Percentiles rank a stretch among this genome's conserved stretches.
These are phyloP conservation scores for Coregonus ussuriensis DNA, from an alignment of 2,797 vertebrate species.

Conservation along the genomic window DNA sequence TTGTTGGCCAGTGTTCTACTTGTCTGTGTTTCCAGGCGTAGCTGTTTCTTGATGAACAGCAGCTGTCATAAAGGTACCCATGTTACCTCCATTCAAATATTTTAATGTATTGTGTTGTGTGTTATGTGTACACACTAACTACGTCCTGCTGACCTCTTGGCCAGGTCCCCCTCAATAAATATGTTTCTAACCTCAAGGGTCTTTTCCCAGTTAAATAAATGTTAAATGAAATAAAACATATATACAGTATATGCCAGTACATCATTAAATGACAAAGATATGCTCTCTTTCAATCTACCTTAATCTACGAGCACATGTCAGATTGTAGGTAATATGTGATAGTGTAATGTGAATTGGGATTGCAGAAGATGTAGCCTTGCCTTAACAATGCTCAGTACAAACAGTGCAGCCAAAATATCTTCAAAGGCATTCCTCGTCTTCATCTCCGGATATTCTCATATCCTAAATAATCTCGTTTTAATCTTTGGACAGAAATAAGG, in stretches of 20 bases:
- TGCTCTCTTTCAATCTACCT: neutral
- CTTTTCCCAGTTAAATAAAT: too few species aligned
- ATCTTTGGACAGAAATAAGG: slow-evolving; percentile 36
- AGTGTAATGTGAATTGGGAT: neutral
- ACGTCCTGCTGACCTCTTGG: too few species aligned
- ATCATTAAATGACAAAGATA: neutral
- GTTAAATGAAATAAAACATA: too few species aligned
- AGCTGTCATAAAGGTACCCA: neutral
- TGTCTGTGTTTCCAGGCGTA: neutral
- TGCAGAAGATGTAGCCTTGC: too few species aligned
- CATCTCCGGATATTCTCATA: slow-evolving; percentile 12
- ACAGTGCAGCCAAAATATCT: neutral
- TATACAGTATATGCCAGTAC: neutral
- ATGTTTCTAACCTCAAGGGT: too few species aligned
- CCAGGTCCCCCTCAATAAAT: too few species aligned
- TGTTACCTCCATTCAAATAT: neutral
- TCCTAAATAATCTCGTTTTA: slow-evolving; percentile 38
- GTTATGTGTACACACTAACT: neutral
- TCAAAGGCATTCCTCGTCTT: neutral
- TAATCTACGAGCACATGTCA: neutral
- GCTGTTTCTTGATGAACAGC: neutral
- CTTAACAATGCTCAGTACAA: neutral
- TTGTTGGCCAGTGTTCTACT: neutral
- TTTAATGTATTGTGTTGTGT: neutral
- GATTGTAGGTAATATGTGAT: neutral